Conservation (phyloP, 2,888 invertebrate genomes). For the Erynnis tages region DNA sequence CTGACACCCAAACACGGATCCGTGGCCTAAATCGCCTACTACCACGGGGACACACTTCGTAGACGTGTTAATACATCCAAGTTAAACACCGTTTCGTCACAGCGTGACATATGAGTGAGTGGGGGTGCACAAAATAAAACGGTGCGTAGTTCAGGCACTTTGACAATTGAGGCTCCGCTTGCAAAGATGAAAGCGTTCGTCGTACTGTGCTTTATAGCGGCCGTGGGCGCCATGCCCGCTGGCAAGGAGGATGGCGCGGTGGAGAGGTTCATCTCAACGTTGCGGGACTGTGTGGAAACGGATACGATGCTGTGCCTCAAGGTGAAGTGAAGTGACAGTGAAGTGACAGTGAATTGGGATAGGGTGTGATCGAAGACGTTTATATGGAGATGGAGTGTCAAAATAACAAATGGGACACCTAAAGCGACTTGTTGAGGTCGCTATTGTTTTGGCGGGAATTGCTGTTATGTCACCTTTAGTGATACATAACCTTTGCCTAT, state of each 20-base stretch:
- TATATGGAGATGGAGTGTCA: too few species aligned
- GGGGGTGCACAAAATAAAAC: constrained; percentile 73
- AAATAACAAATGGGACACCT: too few species aligned
- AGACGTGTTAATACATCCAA: constrained; percentile 57
- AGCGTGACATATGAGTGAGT: constrained; percentile 70
- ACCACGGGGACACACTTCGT: constrained; percentile 50
- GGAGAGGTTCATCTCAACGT: constrained; percentile 63
- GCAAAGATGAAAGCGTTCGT: constrained; percentile 69
- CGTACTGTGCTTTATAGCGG: constrained; percentile 57
- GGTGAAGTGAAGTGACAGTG: constrained; percentile 80
- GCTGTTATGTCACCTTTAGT: too few species aligned
- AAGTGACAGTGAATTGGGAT: constrained; percentile 36
- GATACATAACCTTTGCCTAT: too few species aligned
- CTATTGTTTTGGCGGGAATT: too few species aligned
- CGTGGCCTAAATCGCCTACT: constrained; percentile 37
- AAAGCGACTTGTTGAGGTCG: too few species aligned
- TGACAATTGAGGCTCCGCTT: constrained; percentile 68
- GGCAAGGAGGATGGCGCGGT: constrained; percentile 65
- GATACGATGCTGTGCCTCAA: constrained; percentile 87
- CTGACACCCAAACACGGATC: constrained; percentile 1
- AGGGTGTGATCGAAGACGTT: background rate
- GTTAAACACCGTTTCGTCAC: constrained; percentile 55
- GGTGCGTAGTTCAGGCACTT: constrained; percentile 55
- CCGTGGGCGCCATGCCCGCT: constrained; percentile 63
- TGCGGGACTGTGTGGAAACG: constrained; percentile 86